phyloP scores from a whole-genome alignment of 2,113 vertebrate species.

The Rissa tridactyla region DNA sequence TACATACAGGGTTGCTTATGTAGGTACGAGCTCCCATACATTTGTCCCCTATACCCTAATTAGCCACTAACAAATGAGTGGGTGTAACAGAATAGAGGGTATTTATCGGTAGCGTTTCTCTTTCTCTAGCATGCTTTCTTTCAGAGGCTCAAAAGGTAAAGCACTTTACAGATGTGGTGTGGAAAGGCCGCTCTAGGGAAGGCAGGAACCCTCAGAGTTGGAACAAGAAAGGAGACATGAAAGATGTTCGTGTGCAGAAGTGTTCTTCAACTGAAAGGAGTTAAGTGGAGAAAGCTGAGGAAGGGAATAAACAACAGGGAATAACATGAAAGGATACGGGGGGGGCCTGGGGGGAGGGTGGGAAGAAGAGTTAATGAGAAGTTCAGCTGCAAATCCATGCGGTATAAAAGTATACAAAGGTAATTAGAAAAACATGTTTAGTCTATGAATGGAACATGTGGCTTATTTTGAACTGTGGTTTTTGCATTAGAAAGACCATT shows the following conservation, averaged over 20 bases:
- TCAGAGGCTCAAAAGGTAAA: neutral
- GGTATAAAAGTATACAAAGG: neutral
- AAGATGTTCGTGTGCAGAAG: rapidly evolving
- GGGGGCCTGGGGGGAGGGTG: rapidly evolving
- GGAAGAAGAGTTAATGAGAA: neutral
- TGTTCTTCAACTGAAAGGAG: neutral
- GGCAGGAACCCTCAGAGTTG: neutral
- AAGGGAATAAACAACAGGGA: neutral
- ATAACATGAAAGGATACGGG: neutral
- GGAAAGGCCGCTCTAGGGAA: neutral
- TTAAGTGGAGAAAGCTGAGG: neutral
- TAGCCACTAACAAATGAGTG: neutral
- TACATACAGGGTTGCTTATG: neutral
- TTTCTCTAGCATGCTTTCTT: neutral
- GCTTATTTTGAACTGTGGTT: neutral
- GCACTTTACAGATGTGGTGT: neutral
- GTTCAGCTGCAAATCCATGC: neutral
- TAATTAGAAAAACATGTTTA: neutral
- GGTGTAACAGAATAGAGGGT: neutral
- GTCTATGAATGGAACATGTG: neutral
- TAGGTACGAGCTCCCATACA: neutral
- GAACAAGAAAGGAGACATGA: neutral
- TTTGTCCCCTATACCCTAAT: neutral
- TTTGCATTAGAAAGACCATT: neutral
- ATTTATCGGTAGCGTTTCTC: neutral